Percentiles rank a stretch among this genome's conserved stretches.
Conservation (phyloP, 2,888 invertebrate genomes). For the Eupithecia subfuscata region DNA sequence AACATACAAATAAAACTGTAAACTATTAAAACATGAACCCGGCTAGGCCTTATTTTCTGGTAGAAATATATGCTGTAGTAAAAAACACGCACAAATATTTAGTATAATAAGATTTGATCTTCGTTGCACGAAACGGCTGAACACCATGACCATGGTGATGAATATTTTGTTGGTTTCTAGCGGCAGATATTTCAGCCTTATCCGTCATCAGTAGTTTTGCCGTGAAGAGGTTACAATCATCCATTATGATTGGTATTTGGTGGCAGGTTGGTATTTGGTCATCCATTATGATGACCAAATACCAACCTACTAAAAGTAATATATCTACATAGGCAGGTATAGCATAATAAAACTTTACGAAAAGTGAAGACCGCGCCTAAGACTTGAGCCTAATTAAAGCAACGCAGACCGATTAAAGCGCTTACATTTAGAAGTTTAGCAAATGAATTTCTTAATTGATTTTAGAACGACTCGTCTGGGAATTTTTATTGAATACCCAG, state of each 20-base stretch:
- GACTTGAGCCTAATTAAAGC: constrained; percentile 3
- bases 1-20: not conserved
- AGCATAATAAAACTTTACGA: not conserved
- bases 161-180: not conserved
- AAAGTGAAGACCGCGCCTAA: not conserved
- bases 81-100: not conserved
- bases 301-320: not conserved
- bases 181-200: not conserved
- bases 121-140: not conserved
- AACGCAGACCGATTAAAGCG: constrained; percentile 16
- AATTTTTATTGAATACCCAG: constrained; percentile 30
- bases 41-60: not conserved
- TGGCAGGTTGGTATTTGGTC: no score
- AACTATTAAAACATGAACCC: not conserved
- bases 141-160: not conserved
- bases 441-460: constrained; percentile 34
- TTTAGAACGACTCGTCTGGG: constrained; percentile 34
- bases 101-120: not conserved
- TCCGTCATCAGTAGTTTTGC: not conserved
- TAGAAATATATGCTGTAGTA: not conserved
- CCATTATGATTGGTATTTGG: no score
- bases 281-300: no score
- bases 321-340: not conserved
- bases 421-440: constrained; percentile 24
- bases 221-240: not conserved